These are phyloP conservation scores for Rhagologus leucostigma DNA, from an alignment of 2,113 vertebrate genomes.

Conservation along the genomic window DNA sequence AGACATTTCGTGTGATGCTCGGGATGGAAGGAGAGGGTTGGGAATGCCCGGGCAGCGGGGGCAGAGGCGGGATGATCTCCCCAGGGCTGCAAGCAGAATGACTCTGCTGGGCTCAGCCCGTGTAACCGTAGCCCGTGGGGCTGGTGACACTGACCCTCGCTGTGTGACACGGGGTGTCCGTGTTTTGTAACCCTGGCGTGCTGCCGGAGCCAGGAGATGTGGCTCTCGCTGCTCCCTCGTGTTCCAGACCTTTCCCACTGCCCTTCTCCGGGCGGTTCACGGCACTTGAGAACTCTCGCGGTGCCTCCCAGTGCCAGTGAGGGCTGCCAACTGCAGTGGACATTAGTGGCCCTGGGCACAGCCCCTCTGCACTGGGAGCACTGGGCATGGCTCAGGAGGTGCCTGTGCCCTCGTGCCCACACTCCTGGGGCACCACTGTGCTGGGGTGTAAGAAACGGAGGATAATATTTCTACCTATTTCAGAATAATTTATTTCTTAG, in stretches of 20 bases:
- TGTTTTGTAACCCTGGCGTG: not conserved
- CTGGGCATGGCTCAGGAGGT: fast-evolving
- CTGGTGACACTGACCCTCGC: not conserved
- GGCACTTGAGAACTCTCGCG: not conserved
- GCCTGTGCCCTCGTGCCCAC: fast-evolving
- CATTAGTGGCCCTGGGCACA: not conserved
- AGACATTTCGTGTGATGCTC: not conserved
- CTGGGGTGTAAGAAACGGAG: not conserved
- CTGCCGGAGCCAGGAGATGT: not conserved
- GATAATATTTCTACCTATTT: not conserved
- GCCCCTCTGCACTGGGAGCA: fast-evolving
- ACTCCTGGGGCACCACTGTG: fast-evolving
- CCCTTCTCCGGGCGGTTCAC: not conserved
- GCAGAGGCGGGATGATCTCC: not conserved
- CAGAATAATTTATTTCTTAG: not conserved
- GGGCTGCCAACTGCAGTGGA: fast-evolving
- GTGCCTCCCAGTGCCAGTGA: fast-evolving
- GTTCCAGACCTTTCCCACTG: not conserved
- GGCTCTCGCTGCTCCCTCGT: not conserved
- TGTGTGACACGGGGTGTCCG: not conserved
- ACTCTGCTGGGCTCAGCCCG: not conserved
- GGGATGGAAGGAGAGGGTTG: not conserved
- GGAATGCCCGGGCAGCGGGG: not conserved
- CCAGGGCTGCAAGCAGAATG: not conserved
- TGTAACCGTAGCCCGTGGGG: not conserved